Percentiles rank a stretch among this genome's conserved stretches.
Conservation (phyloP, 2,888 invertebrate species). For the Plemyria rubiginata region DNA sequence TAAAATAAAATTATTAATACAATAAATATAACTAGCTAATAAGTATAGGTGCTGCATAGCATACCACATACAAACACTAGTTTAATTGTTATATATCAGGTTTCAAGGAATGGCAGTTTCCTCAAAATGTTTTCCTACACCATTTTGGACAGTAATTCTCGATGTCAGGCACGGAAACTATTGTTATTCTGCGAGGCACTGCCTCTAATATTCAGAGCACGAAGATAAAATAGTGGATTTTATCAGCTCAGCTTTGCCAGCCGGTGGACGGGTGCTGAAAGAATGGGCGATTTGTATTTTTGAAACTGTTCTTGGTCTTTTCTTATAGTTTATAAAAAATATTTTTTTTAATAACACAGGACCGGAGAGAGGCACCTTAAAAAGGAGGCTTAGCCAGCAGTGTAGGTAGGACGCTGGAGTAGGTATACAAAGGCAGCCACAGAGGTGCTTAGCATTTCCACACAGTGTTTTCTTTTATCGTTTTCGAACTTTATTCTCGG, state of each 20-base stretch:
- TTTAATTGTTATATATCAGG: not conserved
- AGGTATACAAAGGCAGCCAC: too few relatives aligned
- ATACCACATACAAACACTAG: not conserved
- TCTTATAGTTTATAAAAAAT: too few relatives aligned
- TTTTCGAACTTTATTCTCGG: not conserved
- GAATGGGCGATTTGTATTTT: conserved; percentile 4
- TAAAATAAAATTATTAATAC: too few relatives aligned
- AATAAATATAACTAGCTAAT: too few relatives aligned
- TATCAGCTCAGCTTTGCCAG: conserved; percentile 11
- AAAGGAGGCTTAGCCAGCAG: too few relatives aligned
- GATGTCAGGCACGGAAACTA: conserved; percentile 4
- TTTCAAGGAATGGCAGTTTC: not conserved
- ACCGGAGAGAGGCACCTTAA: too few relatives aligned
- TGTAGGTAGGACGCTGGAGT: too few relatives aligned
- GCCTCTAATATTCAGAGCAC: conserved; percentile 14
- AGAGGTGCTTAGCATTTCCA: too few relatives aligned
- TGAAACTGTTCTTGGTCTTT: not conserved
- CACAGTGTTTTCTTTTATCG: not conserved
- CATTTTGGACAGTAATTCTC: not conserved
- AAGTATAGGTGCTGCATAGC: too few relatives aligned
- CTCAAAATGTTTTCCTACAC: not conserved
- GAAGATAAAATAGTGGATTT: conserved; percentile 15
- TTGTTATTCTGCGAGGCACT: conserved; percentile 4
- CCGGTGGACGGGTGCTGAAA: conserved; percentile 1
- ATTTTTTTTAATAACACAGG: too few relatives aligned